Evolutionary conservation across 2,888 invertebrate genomes (phyloP).

Genomic region (Erebia ligea): DNA sequence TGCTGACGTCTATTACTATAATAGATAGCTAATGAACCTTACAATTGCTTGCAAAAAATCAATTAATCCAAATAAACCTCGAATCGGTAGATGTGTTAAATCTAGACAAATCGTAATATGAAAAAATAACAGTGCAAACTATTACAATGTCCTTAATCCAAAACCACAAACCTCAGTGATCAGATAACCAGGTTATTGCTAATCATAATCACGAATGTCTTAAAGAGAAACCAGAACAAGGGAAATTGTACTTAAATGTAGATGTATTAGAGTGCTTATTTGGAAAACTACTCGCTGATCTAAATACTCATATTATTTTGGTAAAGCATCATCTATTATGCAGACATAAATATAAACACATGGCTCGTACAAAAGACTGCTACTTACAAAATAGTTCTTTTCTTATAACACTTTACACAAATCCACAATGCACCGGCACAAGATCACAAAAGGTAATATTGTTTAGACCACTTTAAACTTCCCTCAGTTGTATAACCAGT

Average conservation of each 20-base stretch:
- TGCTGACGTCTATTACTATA: neutral
- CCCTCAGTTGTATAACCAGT: constrained; percentile 23
- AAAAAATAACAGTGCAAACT: neutral
- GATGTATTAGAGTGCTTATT: neutral
- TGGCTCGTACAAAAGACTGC: constrained; percentile 13
- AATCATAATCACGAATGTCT: constrained; percentile 1
- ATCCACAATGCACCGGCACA: constrained; percentile 5
- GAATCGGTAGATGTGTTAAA: neutral
- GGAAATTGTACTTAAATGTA: constrained; percentile 11
- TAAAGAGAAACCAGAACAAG: neutral
- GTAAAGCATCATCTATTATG: constrained; percentile 18
- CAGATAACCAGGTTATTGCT: constrained; percentile 1
- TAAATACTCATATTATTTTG: neutral
- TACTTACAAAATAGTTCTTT: constrained; percentile 29
- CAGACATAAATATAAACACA: constrained; percentile 29
- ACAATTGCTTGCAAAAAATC: neutral
- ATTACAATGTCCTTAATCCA: neutral
- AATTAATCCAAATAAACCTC: neutral
- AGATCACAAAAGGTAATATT: neutral
- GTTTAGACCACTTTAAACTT: constrained; percentile 7
- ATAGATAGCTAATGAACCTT: neutral
- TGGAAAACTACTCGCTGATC: neutral
- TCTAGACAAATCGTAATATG: neutral
- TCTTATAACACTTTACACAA: constrained; percentile 11
- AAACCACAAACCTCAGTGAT: constrained; percentile 11